Evolutionary conservation across 2,113 vertebrate genomes (phyloP).

Genomic region (Aldabrachelys gigantea): DNA sequence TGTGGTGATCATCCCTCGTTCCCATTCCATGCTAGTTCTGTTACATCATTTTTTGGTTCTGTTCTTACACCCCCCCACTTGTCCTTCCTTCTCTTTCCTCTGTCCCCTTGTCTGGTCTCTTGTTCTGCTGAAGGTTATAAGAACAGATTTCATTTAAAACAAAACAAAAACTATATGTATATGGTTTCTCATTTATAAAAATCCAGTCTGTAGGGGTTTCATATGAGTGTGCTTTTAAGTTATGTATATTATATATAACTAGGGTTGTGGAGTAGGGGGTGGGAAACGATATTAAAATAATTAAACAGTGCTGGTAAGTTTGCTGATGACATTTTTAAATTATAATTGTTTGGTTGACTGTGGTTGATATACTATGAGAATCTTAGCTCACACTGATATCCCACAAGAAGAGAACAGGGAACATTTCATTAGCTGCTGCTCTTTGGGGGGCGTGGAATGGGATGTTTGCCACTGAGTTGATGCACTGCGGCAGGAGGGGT

Average conservation of each 20-base stretch:
- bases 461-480: neutral
- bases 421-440: neutral
- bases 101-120: constrained; percentile 64
- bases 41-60: constrained; percentile 63
- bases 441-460: neutral
- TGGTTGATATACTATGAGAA: constrained; percentile 78
- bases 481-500: neutral
- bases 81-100: constrained; percentile 23
- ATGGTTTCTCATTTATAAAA: constrained; percentile 75
- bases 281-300: constrained; percentile 76
- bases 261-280: constrained; percentile 65
- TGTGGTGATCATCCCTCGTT: constrained; percentile 53
- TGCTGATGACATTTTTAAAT: constrained; percentile 69
- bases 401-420: constrained; percentile 45
- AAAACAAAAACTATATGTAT: constrained; percentile 58
- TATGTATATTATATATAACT: constrained; percentile 82
- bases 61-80: constrained; percentile 41
- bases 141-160: constrained; percentile 67
- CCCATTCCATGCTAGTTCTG: constrained; percentile 47
- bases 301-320: constrained; percentile 80
- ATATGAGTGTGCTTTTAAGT: constrained; percentile 84
- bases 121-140: constrained; percentile 71
- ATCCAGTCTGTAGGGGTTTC: constrained; percentile 79
- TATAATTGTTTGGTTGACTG: constrained; percentile 76
- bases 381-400: constrained; percentile 69